Base-by-base conservation (phyloP, 2,797 vertebrate species). In the Spatula clypeata region DNA sequence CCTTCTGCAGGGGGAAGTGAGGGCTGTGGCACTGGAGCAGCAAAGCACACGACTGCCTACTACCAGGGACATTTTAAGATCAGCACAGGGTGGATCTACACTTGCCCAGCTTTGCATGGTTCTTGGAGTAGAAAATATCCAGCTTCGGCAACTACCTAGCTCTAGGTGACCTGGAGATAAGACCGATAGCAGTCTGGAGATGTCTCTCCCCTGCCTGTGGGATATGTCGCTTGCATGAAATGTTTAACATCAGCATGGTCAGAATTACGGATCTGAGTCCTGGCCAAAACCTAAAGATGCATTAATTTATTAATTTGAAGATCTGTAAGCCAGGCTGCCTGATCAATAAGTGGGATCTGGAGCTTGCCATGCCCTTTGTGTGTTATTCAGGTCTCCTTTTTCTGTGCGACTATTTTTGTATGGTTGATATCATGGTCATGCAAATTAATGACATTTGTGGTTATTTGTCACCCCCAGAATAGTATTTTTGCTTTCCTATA, bases 121-220 rank as follows among this genome's bases (percentile, higher is more conserved):
- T 1, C 4, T 32, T 45, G 2, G 8, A 74, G 9, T 5, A 38
- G 20, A 7, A 23, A 21, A 34, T 0, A 0, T 26, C 26, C 13
- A 27, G n/a, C 45, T 20, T 45, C 11, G 0, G 0, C 18, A 10
- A 6, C 18, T 32, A 7, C 49, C 2, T 61, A 18, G n/a, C 11
- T 58, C 27, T 24, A 31, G 11, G 36, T 13, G 45, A 82, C 47
- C 11, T 36, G 15, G 31, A 17, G 23, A 19, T 45, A 20, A 61
- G 15, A 16, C 18, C 45, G 3, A 18, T 11, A 1, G 0, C 12
- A 24, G 20, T 27, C 27, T 61, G 36, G 27, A 51, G 23, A 36
- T 31, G 10, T 20, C 17, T 32, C 2, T 42, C 17, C 12, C 4
- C 20, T 27, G 4, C 3, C 3, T 34, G 6, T 38, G 21, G 19